phyloP scores from a whole-genome alignment of 2,888 invertebrate genomes.

The Torymus tubicola region DNA sequence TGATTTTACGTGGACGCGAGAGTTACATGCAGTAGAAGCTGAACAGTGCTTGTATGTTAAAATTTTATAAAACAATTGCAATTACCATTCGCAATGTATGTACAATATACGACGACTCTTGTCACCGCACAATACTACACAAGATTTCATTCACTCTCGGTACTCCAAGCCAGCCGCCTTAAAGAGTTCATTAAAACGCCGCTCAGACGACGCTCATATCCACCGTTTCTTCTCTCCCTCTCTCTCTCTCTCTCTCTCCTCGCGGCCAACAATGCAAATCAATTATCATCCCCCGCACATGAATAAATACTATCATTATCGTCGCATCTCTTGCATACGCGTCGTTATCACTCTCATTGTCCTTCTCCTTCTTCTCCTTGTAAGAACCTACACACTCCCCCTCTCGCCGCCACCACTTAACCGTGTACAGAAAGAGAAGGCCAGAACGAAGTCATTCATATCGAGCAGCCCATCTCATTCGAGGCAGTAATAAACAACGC shows the following conservation, averaged over 20 bases:
- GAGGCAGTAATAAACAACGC: neutral
- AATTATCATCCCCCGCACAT: slow-evolving; percentile 20
- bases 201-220: neutral
- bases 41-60: no score
- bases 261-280: slow-evolving; percentile 28
- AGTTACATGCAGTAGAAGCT: no score
- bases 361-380: neutral
- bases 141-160: no score
- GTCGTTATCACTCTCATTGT: slow-evolving; percentile 46
- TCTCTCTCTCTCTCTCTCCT: neutral
- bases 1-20: no score
- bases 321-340: neutral
- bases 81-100: no score
- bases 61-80: no score
- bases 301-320: slow-evolving; percentile 40
- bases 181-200: no score
- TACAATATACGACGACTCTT: no score
- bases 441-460: slow-evolving; percentile 33
- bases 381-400: neutral
- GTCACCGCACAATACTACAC: no score
- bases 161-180: no score
- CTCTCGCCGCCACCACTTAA: neutral
- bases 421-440: neutral
- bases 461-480: slow-evolving; percentile 1
- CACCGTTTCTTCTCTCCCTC: neutral